These are phyloP conservation scores for Drosophila neocordata DNA, from an alignment of 1,140 invertebrate species.

Conservation along the genomic window DNA sequence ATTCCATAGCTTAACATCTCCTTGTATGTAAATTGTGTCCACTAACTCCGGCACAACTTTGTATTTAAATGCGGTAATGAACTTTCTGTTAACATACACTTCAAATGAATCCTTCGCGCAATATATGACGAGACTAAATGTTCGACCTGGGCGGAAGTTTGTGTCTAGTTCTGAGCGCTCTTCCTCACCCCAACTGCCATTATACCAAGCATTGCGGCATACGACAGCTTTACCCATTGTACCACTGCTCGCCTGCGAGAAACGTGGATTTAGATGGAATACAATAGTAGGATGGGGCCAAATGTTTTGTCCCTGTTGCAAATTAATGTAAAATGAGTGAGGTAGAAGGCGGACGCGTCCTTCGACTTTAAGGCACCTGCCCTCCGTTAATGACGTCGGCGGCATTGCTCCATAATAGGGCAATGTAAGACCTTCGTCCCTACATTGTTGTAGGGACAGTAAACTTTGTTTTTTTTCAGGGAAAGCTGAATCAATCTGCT, in stretches of 20 bases:
- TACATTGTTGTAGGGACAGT: not conserved
- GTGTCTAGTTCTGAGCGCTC: conserved; percentile 83
- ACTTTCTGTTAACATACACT: conserved; percentile 83
- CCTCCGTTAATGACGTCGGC: conserved; percentile 80
- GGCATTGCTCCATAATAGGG: conserved; percentile 73
- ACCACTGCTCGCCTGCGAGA: conserved; percentile 80
- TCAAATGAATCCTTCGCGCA: conserved; percentile 71
- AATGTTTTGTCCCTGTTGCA: conserved; percentile 85
- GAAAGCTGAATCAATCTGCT: conserved; percentile 18
- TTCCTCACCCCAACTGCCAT: conserved; percentile 83
- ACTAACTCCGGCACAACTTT: conserved; percentile 66
- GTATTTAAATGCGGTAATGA: conserved; percentile 83
- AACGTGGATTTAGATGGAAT: conserved; percentile 87
- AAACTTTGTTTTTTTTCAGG: conserved; percentile 26
- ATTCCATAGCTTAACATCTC: conserved; percentile 82
- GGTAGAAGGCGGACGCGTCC: conserved; percentile 86
- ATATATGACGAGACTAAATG: conserved; percentile 82
- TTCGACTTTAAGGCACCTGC: conserved; percentile 84
- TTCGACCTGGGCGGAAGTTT: conserved; percentile 83
- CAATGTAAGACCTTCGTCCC: conserved; percentile 52
- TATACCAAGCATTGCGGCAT: conserved; percentile 83
- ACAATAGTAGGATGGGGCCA: conserved; percentile 87
- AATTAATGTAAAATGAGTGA: conserved; percentile 87
- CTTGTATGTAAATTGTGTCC: conserved; percentile 83
- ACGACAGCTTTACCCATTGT: conserved; percentile 80